Conservation (phyloP, 1,140 invertebrate genomes). For the Stratiolaelaps scimitus region DNA sequence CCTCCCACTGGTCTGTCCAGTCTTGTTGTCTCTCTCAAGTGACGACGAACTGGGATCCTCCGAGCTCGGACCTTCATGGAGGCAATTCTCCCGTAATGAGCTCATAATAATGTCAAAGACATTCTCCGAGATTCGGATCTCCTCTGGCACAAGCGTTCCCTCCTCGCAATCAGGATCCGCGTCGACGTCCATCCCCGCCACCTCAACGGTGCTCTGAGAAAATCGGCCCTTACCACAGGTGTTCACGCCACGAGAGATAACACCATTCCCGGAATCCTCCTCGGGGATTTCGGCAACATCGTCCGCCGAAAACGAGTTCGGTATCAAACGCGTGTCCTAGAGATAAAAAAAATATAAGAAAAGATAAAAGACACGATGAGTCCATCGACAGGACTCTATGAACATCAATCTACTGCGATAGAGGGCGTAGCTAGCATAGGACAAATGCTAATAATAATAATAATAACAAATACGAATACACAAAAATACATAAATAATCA, state of each 20-base stretch:
- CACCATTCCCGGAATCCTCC: not conserved
- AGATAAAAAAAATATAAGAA: not conserved
- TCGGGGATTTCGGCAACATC: constrained; percentile 16
- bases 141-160: not conserved
- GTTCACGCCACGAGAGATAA: too few relatives aligned
- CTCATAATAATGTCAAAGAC: constrained; percentile 25
- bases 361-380: too few relatives aligned
- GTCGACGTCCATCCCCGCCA: too few relatives aligned
- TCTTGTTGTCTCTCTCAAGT: not conserved
- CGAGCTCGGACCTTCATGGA: not conserved
- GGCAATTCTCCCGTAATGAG: constrained; percentile 8
- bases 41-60: constrained; percentile 7
- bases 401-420: too few relatives aligned
- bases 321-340: constrained; percentile 11
- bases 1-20: not conserved
- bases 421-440: too few relatives aligned
- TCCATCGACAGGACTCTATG: too few relatives aligned
- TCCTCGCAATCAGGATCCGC: not conserved
- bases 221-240: too few relatives aligned
- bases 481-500: too few relatives aligned
- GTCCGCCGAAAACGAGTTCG: constrained; percentile 3
- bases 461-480: too few relatives aligned
- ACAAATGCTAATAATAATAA: too few relatives aligned
- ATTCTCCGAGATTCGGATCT: constrained; percentile 25
- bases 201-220: too few relatives aligned